Conservation (phyloP, 2,888 invertebrate genomes). For the Acrocyrtus sp. region DNA sequence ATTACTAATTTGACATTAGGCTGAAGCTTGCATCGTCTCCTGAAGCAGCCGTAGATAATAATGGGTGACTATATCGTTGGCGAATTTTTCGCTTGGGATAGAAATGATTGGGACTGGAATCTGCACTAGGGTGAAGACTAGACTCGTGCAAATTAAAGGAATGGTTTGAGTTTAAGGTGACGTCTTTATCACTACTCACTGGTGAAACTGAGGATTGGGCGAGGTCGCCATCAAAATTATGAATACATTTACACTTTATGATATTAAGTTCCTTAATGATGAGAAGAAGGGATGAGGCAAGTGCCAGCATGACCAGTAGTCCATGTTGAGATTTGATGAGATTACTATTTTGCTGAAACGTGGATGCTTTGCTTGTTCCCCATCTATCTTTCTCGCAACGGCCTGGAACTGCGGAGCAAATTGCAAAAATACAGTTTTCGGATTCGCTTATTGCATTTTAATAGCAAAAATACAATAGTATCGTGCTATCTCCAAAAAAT, state of each 20-base stretch:
- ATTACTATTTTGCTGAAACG: slow-evolving; percentile 4
- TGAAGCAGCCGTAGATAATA: slow-evolving; percentile 1
- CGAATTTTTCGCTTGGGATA: background rate
- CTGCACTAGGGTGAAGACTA: background rate
- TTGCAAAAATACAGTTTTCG: too few species aligned
- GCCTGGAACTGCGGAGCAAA: slow-evolving; percentile 56
- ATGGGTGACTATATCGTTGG: background rate
- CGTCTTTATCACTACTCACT: too few species aligned
- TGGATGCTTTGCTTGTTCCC: slow-evolving; percentile 38
- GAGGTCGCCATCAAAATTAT: too few species aligned
- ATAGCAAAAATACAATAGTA: too few species aligned
- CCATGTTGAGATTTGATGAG: slow-evolving; percentile 20
- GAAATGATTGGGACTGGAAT: background rate
- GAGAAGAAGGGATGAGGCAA: slow-evolving; percentile 28
- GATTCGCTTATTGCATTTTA: too few species aligned
- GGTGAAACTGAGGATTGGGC: too few species aligned
- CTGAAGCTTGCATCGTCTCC: background rate
- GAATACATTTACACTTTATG: background rate
- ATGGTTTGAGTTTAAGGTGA: background rate
- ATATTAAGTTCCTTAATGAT: slow-evolving; percentile 32
- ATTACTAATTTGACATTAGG: slow-evolving; percentile 20
- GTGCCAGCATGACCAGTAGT: slow-evolving; percentile 17
- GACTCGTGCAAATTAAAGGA: background rate
- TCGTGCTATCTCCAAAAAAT: too few species aligned
- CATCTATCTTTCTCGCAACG: slow-evolving; percentile 53